Evolutionary conservation across 2,113 vertebrate genomes (phyloP).

Genomic region (Calyptommatus sinebrachiatus): DNA sequence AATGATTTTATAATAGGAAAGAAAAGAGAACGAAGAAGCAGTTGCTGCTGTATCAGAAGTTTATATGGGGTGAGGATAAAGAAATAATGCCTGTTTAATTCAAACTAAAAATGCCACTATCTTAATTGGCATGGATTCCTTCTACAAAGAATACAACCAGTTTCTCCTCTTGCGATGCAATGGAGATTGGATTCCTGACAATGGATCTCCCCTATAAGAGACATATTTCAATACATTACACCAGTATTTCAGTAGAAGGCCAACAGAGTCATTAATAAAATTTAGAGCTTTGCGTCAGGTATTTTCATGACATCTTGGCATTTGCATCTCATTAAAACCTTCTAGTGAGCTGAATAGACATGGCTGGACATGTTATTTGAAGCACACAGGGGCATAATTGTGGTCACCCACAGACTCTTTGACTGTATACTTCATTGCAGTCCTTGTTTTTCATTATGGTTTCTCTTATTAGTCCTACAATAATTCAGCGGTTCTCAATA

Average conservation of each 20-base stretch:
- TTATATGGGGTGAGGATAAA: no score
- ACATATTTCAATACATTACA: not conserved
- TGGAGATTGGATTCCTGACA: not conserved
- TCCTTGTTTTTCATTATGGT: constrained; percentile 28
- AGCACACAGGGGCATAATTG: constrained; percentile 40
- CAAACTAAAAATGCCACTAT: not conserved
- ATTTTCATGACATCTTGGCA: constrained; percentile 9
- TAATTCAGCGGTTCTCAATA: constrained; percentile 46
- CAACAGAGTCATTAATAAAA: fast-evolving
- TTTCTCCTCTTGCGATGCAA: not conserved
- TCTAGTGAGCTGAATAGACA: not conserved
- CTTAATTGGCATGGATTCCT: not conserved
- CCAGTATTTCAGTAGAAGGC: not conserved
- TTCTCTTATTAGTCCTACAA: constrained; percentile 39
- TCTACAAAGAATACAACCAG: not conserved
- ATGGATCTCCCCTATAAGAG: not conserved
- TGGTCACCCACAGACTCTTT: constrained; percentile 58
- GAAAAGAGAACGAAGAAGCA: no score
- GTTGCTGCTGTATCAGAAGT: no score
- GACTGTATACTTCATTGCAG: not conserved
- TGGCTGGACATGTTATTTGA: constrained; percentile 46
- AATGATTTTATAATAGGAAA: no score
- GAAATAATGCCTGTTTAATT: not conserved
- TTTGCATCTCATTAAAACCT: not conserved
- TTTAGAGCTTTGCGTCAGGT: not conserved